Evolutionary conservation across 2,797 vertebrate genomes (phyloP).

Genomic region (Rallus crepitans): DNA sequence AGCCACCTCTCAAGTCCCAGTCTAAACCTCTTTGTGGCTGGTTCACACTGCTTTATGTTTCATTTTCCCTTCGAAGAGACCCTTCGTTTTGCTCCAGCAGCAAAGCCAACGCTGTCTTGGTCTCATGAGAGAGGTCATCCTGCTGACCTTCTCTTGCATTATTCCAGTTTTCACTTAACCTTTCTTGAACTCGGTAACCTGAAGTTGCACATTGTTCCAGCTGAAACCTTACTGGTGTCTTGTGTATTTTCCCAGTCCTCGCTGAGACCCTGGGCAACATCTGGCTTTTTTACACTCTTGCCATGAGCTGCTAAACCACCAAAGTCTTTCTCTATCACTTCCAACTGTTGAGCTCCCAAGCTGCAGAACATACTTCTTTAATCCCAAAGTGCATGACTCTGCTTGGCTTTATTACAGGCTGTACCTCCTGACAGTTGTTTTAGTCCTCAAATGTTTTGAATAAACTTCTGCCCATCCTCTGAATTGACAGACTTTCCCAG

Average conservation of each 20-base stretch:
- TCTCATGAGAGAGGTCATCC: constrained; percentile 13
- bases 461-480: not conserved
- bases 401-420: constrained; percentile 17
- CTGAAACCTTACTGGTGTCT: not conserved
- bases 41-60: not conserved
- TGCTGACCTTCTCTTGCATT: not conserved
- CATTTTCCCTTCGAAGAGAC: not conserved
- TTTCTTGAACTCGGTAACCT: constrained; percentile 31
- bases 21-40: not conserved
- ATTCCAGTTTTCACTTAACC: constrained; percentile 15
- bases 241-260: not conserved
- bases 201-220: not conserved
- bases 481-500: constrained; percentile 46
- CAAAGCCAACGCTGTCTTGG: not conserved
- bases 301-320: constrained; percentile 10
- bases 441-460: not conserved
- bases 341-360: constrained; percentile 24
- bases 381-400: constrained; percentile 31
- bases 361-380: constrained; percentile 29
- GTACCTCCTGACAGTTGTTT: constrained; percentile 18
- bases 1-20: not conserved
- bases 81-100: not conserved
- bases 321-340: constrained; percentile 10
- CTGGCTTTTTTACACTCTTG: constrained; percentile 16
- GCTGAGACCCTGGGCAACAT: not conserved